Base-by-base conservation (phyloP, 2,888 invertebrate species). In the Rhimphoctona megacephalus region DNA sequence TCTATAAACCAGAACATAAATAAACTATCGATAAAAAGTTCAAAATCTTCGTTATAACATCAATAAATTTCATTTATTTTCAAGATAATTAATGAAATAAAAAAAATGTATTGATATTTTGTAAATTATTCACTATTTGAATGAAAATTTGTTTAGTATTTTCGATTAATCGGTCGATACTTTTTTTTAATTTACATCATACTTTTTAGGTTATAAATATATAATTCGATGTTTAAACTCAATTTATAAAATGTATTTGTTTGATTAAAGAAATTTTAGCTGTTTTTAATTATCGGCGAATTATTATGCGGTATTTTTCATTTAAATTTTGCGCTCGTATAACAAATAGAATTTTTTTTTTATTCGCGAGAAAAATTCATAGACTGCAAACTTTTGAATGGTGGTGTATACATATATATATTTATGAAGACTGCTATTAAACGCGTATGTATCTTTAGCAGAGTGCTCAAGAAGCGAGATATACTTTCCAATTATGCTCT, bases 401-500 rank as follows among this genome's bases (percentile, higher is more conserved):
- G 14, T 11, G 7, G 22, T 70, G 25, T 70, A 30, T 70, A 70
- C 17, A 25, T 46, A 25, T 70, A 30, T 25, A 30, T 11, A 4
- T 25, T 17, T 17, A 30, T 30, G 61, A 61, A 61, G 30, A 61
- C 17, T 30, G 30, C 17, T 9, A 30, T 70, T 25, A 72, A 70
- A 49, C 61, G 61, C n/a, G 30, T n/a, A 67, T 70, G 61, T 74
- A 70, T 76, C 46, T 80, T 74, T 39, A 52, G 61, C 33, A 46
- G n/a, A n/a, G 73, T 54, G 73, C 52, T 67, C 82, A 79, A 57
- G 61, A 46, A 80, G 77, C 77, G 81, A 81, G 80, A 86, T 83
- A 73, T 83, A 86, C 86, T 86, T 86, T 86, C 86, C 86, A 86
- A 83, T 86, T 86, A 86, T 83, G 61, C 83, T 83, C 72, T 76